Evolutionary conservation across 2,888 invertebrate genomes (phyloP).

Genomic region (Saturnia japonica): DNA sequence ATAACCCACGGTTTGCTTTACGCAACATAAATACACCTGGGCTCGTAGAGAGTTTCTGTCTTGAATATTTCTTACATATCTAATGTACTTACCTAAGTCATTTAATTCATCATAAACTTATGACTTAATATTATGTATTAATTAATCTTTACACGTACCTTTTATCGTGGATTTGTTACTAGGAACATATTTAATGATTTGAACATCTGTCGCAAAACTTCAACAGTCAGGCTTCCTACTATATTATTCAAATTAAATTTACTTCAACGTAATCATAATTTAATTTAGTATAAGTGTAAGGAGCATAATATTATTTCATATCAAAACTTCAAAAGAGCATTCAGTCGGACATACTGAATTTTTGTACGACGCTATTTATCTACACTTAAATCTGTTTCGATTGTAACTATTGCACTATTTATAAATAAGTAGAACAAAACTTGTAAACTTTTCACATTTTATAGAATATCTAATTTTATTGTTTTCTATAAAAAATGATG

Average conservation of each 20-base stretch:
- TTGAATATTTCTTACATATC: slow-evolving; percentile 36
- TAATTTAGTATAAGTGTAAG: not conserved
- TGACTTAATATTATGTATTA: not conserved
- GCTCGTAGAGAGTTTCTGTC: slow-evolving; percentile 33
- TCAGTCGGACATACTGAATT: not conserved
- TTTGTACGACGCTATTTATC: not conserved
- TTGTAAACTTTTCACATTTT: too few relatives aligned
- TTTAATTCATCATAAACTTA: not conserved
- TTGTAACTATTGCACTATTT: not conserved
- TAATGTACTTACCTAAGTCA: slow-evolving; percentile 22
- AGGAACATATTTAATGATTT: not conserved
- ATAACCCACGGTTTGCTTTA: slow-evolving; percentile 45
- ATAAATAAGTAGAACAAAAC: too few relatives aligned
- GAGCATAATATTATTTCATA: not conserved
- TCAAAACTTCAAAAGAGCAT: not conserved
- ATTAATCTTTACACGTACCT: not conserved
- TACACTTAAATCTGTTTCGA: not conserved
- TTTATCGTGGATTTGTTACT: not conserved
- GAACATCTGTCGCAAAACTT: not conserved
- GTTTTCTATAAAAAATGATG: too few relatives aligned
- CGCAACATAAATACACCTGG: slow-evolving; percentile 54
- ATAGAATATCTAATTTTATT: too few relatives aligned
- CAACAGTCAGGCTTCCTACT: not conserved
- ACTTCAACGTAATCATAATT: not conserved
- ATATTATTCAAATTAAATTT: not conserved